Base-by-base conservation (phyloP, 2,888 invertebrate species). In the Oxytorus armatus region DNA sequence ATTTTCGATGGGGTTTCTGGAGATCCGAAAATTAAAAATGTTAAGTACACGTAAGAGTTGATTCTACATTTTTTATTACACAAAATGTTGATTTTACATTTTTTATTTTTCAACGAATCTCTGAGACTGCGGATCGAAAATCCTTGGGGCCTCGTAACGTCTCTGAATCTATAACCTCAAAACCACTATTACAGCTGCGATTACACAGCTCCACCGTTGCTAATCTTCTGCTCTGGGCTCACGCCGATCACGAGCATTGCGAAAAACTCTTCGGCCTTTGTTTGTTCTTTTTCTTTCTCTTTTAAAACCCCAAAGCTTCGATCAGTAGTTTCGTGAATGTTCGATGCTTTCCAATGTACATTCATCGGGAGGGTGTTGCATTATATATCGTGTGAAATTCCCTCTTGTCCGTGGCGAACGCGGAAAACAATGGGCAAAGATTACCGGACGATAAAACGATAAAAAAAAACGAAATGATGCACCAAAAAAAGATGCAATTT, bases 321-420 rank as follows among this genome's bases (percentile, higher is more conserved):
- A 57, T 57, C 57, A 57, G 36, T 57, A 36, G 10, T 49, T 68
- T 23, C 14, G 51, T 18, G 47, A 68, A 42, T 55, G 33, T 47
- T 44, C 36, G 53, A 16, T n/a, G 33, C 36, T 49, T 70, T 49
- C 29, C 33, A 49, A 47, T 69, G n/a, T n/a, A n/a, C 25, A 39
- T 77, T 36, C 47, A n/a, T 39, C n/a, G 53, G 72, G n/a, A n/a
- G n/a, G n/a, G n/a, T n/a, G n/a, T 72, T 87, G 88, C 86, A 87
- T 87, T 87, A 87, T 87, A 87, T 82, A 87, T 87, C 77, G 85
- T 83, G 87, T 74, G 85, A 87, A 87, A 88, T 84, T 84, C 87
- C 80, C 82, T 84, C 80, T 82, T 78, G 84, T 79, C 76, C 69
- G 78, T 11, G 47, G 1, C 16, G 1, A 47, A 42, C 49, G 68